phyloP scores from a whole-genome alignment of 2,797 vertebrate species.

The Pteronotus mesoamericanus region DNA sequence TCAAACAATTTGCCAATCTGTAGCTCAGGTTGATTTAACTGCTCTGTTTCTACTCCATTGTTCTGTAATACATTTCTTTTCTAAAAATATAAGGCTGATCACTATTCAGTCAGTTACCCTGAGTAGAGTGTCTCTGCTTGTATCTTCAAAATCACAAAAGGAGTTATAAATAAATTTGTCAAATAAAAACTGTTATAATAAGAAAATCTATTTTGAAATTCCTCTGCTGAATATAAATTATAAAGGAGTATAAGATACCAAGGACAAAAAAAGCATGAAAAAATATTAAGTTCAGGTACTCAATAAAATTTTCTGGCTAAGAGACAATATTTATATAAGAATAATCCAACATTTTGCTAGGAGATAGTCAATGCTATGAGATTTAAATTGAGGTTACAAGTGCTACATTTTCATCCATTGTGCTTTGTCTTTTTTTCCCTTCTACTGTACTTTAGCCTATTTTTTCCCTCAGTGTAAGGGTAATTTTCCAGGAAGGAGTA shows the following conservation, averaged over 20 bases:
- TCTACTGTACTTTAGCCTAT: not conserved
- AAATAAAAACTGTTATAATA: not conserved
- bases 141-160: not conserved
- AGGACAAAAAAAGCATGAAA: not conserved
- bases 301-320: not conserved
- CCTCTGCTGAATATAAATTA: not conserved
- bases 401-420: not conserved
- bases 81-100: not conserved
- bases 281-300: not conserved
- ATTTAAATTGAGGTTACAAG: not conserved
- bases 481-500: not conserved
- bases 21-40: not conserved
- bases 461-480: not conserved
- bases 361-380: not conserved
- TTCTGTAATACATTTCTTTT: not conserved
- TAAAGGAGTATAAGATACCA: not conserved
- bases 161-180: not conserved
- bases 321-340: not conserved
- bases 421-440: not conserved
- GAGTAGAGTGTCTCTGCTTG: not conserved
- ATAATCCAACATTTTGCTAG: not conserved
- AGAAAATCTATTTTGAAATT: slow-evolving; percentile 15
- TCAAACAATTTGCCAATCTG: not conserved
- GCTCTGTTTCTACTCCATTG: not conserved
- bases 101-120: not conserved